Base-by-base conservation (phyloP, 2,888 invertebrate species). In the Peribatodes rhomboidaria region DNA sequence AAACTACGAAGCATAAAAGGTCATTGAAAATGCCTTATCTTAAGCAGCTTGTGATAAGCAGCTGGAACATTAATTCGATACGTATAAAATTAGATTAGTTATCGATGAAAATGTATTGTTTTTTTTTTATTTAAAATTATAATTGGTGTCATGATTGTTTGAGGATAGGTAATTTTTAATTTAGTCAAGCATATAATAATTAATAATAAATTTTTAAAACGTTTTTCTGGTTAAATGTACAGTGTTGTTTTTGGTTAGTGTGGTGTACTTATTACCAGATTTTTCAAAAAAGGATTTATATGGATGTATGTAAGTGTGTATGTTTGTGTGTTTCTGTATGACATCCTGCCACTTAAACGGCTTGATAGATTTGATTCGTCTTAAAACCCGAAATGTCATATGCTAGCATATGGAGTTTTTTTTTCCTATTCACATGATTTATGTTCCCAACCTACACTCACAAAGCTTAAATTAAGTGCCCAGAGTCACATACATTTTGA, bases 1-100 rank as follows among this genome's bases (percentile, higher is more conserved):
- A 27, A 6, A 27, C 27, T 20, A 11, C 22, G 47, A n/a, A 13
- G 11, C 47, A 13, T 27, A n/a, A 27, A 47, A 47, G 27, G 47
- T 47, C 47, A 27, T 27, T 47, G 22, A 47, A 27, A 47, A 47
- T 1, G 16, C 47, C 27, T 47, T 47, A 47, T 47, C 22, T 47
- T 27, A 27, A 47, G 27, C 47, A n/a, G 47, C 27, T 6, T 27
- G 8, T 47, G 47, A 47, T 47, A 47, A 47, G 27, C 1, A 27
- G 11, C 47, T 14, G 47, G 47, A 27, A 47, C 13, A n/a, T 47
- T 27, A 47, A 44, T 27, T 27, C 22, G 16, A 22, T 39, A 39
- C 14, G 4, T 20, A 44, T 10, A 16, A 20, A 11, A 6, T 20
- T 44, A 44, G 20, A 20, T 44, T 42, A 8, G 9, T 3, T 42